Base-by-base conservation (phyloP, 2,888 invertebrate species). In the Entomobrya proxima region DNA sequence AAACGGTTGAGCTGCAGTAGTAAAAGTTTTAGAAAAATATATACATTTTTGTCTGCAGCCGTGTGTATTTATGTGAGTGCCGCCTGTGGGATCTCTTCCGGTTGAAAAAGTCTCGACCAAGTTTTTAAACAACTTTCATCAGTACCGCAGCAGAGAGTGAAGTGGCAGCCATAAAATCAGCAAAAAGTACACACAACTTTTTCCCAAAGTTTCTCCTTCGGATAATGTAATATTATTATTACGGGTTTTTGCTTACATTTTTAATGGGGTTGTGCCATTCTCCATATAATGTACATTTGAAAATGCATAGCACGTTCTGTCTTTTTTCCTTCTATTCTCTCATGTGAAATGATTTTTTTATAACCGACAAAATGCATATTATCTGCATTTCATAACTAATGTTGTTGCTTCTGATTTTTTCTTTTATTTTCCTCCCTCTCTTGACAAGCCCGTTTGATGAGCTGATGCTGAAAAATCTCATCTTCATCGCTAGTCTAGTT, bases 61-160 rank as follows among this genome's bases (percentile, higher is more conserved):
- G n/a, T n/a, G 32, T 77, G 61, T 77, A 35, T 37, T n/a, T 40
- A 44, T 67, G 67, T 40, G 67, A 40, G 67, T 69, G 24, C 67
- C 55, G 79, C 79, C 79, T 75, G 79, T 85, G 75, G 79, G 74
- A 79, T 79, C 52, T 85, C 67, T 79, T 85, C 85, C 85, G 85
- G 79, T 85, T 84, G 69, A 77, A 52, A 64, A 77, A 85, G 72
- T 83, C 77, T 77, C 72, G 27, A 69, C 81, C 61, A 69, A 78
- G 44, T 75, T 85, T 77, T 72, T 75, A 79, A 85, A 79, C 85
- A 85, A 85, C 85, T 85, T 85, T 85, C 79, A 85, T 85, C 85
- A 85, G 52, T 75, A 74, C 75, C 37, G 27, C 24, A 72, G 69
- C 44, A 9, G 47, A 47, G 3, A 47, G 13, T 13, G 32, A 74